Evolutionary conservation across 30 jellyfish, hydroid and myxozoan genomes (phyloP), one percentile per base, ranked within the genome.

Genomic region (Catostylus mosaicus): DNA sequence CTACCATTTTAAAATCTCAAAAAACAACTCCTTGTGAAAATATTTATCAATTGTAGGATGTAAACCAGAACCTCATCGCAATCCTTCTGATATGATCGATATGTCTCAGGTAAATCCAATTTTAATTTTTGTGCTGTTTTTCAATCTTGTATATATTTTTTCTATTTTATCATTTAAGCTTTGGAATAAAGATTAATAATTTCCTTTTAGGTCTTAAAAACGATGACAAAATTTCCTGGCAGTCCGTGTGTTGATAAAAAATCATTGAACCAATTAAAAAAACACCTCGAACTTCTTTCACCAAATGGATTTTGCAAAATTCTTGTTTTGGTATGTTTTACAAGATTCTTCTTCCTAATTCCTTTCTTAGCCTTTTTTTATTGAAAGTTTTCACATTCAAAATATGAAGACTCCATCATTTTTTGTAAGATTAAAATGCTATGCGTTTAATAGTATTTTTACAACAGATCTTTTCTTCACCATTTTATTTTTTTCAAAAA

Each of bases 281-380:
- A 67, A 37, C 64, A 68, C 1, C 33, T 81, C 43, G 73, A 81
- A n/a, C 45, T 81, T 59, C 91, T 81, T 6, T 81, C 91, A 8
- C 48, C 84, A 43, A 60, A 68, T 50, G 84, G 91, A 50, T 81
- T 81, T 52, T 67, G 91, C 23, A 81, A 81, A 35, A 84, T 35
- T n/a, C 81, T 81, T 19, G 84, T 70, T 16, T 66, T 30, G 84
- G 91, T 81, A 46, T 40, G 57, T 14, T 40, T 7, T 14, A 40
- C 54, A 40, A 40, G n/a, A n/a, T n/a, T n/a, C n/a, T n/a, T n/a
- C n/a, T n/a, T n/a, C n/a, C n/a, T n/a, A n/a, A n/a, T n/a, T n/a
- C n/a, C n/a, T n/a, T n/a, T n/a, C n/a, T n/a, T n/a, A n/a, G n/a
- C n/a, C n/a, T n/a, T n/a, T n/a, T n/a, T n/a, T n/a, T n/a, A n/a